phyloP scores from a whole-genome alignment of 2,888 invertebrate genomes.

The Coenonympha arcania region DNA sequence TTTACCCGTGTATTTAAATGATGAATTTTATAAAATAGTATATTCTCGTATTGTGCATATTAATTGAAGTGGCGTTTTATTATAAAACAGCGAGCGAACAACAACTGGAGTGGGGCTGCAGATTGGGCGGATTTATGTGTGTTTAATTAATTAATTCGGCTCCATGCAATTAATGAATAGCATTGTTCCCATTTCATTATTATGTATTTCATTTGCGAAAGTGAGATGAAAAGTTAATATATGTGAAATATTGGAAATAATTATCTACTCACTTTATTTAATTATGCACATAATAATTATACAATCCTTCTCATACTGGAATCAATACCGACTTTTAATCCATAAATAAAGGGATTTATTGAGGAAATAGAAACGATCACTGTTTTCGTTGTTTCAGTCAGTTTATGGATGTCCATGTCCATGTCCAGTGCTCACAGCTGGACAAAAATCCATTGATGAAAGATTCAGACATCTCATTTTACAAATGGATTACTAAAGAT shows the following conservation, averaged over 20 bases:
- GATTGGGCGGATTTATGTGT: background rate
- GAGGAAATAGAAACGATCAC: too few relatives aligned
- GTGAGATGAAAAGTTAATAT: background rate
- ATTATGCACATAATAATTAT: background rate
- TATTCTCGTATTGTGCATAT: background rate
- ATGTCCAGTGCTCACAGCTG: too few relatives aligned
- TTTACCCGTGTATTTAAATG: too few relatives aligned
- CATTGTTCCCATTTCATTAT: background rate
- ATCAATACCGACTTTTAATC: too few relatives aligned
- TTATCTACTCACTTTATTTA: background rate
- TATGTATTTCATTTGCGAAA: background rate
- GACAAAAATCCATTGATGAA: too few relatives aligned
- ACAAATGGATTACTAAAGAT: too few relatives aligned
- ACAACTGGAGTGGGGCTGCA: background rate
- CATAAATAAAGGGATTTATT: too few relatives aligned
- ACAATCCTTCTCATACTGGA: too few relatives aligned
- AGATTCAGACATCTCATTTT: too few relatives aligned
- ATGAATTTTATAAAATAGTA: too few relatives aligned
- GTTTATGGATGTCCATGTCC: too few relatives aligned
- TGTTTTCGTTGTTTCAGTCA: too few relatives aligned
- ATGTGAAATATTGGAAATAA: background rate
- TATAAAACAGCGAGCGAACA: background rate
- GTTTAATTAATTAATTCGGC: background rate
- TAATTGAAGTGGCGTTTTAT: background rate
- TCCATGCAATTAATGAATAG: background rate